These are phyloP conservation scores for Drosophila bocqueti DNA, from an alignment of 1,140 invertebrate genomes.

Conservation along the genomic window DNA sequence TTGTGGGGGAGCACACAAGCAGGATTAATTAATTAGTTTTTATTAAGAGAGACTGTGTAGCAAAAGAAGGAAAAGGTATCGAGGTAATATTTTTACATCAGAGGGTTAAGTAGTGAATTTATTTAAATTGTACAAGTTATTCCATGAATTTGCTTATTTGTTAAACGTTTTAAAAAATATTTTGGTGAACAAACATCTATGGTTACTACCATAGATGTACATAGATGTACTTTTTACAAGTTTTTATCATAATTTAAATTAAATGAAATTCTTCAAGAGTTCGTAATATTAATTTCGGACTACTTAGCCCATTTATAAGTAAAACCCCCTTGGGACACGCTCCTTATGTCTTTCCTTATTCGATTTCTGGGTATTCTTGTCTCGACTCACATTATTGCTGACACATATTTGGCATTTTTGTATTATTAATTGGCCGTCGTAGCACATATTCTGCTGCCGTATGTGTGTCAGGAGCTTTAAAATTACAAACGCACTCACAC, in stretches of 20 bases:
- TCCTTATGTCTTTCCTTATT: slow-evolving; percentile 12
- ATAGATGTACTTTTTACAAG: no score
- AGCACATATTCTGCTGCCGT: slow-evolving; percentile 10
- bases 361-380: slow-evolving; percentile 7
- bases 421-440: slow-evolving; percentile 65
- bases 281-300: not conserved
- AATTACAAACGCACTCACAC: slow-evolving; percentile 40
- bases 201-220: no score
- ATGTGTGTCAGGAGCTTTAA: slow-evolving; percentile 41
- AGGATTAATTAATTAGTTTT: slow-evolving; percentile 43
- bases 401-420: slow-evolving; percentile 56
- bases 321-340: no score
- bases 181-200: not conserved
- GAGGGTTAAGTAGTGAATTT: not conserved
- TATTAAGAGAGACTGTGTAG: not conserved
- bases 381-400: slow-evolving; percentile 52
- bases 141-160: not conserved
- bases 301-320: not conserved
- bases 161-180: not conserved
- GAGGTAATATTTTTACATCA: not conserved
- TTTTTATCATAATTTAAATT: no score
- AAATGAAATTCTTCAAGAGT: no score
- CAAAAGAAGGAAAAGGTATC: not conserved
- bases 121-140: not conserved
- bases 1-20: slow-evolving; percentile 1